Conservation (phyloP, 1,140 invertebrate species). For the Drosophila repletoides region DNA sequence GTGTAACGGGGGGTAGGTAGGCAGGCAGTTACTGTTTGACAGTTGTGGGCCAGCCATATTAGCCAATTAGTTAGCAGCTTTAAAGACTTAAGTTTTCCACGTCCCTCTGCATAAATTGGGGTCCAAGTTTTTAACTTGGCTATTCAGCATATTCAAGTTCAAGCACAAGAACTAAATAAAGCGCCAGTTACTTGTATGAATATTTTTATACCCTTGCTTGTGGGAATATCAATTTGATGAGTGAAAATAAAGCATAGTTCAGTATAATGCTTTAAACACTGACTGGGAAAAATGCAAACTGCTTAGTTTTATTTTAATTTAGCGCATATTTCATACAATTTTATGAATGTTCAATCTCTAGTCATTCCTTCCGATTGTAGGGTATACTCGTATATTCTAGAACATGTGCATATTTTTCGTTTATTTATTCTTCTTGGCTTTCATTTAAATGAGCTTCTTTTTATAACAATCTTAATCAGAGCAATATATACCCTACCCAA, state of each 20-base stretch:
- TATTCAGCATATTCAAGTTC: constrained; percentile 49
- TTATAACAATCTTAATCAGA: constrained; percentile 51
- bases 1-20: too few relatives aligned
- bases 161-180: constrained; percentile 53
- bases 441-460: constrained; percentile 61
- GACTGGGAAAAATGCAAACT: too few relatives aligned
- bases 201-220: constrained; percentile 31
- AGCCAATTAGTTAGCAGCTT: constrained; percentile 59
- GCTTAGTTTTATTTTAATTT: too few relatives aligned
- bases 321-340: too few relatives aligned
- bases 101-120: constrained; percentile 55
- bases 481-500: constrained; percentile 9
- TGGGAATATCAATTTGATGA: neutral
- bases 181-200: constrained; percentile 44
- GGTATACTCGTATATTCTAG: too few relatives aligned
- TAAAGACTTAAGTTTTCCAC: constrained; percentile 51
- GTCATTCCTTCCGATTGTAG: too few relatives aligned
- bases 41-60: too few relatives aligned
- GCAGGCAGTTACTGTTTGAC: too few relatives aligned
- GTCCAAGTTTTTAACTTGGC: constrained; percentile 49
- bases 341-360: too few relatives aligned
- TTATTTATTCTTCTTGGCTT: constrained; percentile 15
- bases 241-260: too few relatives aligned
- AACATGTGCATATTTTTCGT: too few relatives aligned
- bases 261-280: too few relatives aligned